Evolutionary conservation across 2,888 invertebrate genomes (phyloP).

Genomic region (Globia sparganii): DNA sequence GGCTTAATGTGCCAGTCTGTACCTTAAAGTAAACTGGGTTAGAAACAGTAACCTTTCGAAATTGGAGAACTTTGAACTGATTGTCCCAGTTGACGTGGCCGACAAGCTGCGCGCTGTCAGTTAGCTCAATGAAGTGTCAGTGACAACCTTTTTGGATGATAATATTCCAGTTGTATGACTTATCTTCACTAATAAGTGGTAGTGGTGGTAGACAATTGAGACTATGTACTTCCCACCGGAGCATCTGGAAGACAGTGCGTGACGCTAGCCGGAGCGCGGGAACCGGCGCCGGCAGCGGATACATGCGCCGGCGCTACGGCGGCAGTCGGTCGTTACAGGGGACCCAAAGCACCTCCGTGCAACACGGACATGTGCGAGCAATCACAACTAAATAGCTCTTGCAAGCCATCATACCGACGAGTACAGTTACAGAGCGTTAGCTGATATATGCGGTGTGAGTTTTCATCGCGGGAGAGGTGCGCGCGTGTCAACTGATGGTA

Average conservation of each 20-base stretch:
- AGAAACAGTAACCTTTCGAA: not conserved
- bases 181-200: not conserved
- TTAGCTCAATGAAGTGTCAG: too few relatives aligned
- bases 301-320: constrained; percentile 1
- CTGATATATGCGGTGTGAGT: too few relatives aligned
- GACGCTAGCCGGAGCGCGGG: not conserved
- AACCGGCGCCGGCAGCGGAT: constrained; percentile 7
- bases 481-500: constrained; percentile 30
- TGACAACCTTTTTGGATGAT: not conserved
- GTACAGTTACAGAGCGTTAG: not conserved
- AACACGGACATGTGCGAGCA: not conserved
- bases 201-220: constrained; percentile 6
- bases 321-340: not conserved
- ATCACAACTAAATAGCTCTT: not conserved
- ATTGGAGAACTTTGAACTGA: not conserved
- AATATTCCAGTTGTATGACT: not conserved
- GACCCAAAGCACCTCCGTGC: not conserved
- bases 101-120: not conserved
- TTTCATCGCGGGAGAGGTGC: not conserved
- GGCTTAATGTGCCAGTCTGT: too few relatives aligned
- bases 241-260: not conserved
- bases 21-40: too few relatives aligned
- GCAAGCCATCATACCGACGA: not conserved
- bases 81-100: too few relatives aligned
- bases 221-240: not conserved